Conservation (phyloP, 2,113 vertebrate genomes). For the Mellivora capensis region DNA sequence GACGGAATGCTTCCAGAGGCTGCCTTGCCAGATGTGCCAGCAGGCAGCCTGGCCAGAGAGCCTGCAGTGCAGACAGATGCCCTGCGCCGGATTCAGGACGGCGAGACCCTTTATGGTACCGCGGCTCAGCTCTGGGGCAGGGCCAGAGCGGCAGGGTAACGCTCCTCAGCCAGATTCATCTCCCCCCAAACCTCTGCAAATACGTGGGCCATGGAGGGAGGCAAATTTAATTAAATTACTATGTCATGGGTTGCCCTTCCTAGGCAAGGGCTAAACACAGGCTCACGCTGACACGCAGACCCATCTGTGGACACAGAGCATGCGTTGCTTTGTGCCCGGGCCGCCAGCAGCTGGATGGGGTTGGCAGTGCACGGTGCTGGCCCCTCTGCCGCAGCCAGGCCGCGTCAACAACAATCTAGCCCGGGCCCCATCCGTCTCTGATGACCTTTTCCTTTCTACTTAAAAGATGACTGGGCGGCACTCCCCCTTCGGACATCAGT, state of each 20-base stretch:
- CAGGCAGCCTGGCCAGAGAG: conserved; percentile 45
- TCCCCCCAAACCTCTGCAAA: conserved; percentile 55
- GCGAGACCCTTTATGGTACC: conserved; percentile 66
- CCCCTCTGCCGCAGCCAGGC: neutral
- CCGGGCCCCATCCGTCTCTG: neutral
- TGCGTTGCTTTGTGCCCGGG: neutral
- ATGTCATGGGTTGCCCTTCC: conserved; percentile 22
- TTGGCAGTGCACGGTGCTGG: neutral
- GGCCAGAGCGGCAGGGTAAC: conserved; percentile 53
- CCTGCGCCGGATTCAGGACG: conserved; percentile 40
- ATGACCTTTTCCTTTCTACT: conserved; percentile 57
- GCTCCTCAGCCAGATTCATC: conserved; percentile 61
- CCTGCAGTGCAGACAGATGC: conserved; percentile 68
- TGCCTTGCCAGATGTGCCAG: conserved; percentile 64
- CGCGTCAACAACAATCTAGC: neutral
- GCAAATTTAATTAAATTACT: conserved; percentile 74
- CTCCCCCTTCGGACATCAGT: neutral
- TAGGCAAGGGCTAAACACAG: conserved; percentile 57
- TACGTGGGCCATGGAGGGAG: conserved; percentile 55
- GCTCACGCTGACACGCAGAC: conserved; percentile 43
- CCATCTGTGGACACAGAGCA: conserved; percentile 39
- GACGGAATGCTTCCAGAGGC: conserved; percentile 41
- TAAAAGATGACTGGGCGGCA: conserved; percentile 16
- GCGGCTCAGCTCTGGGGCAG: conserved; percentile 25
- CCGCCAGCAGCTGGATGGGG: conserved; percentile 46